phyloP scores from a whole-genome alignment of 2,113 vertebrate species.

The Heteronetta atricapilla region DNA sequence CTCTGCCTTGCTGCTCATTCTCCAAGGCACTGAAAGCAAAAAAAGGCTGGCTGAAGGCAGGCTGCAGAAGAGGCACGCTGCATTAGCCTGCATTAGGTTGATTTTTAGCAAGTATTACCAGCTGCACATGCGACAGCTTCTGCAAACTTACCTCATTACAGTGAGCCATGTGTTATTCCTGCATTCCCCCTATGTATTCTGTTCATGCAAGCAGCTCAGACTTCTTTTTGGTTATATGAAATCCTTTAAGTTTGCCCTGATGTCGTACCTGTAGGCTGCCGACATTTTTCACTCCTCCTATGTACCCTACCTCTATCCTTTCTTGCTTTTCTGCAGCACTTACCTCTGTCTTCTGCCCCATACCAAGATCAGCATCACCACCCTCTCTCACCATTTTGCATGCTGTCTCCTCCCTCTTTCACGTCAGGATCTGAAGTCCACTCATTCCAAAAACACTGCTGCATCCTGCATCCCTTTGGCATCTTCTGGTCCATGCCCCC shows the following conservation, averaged over 20 bases:
- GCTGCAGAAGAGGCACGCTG: background rate
- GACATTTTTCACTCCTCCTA: background rate
- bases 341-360: accelerated
- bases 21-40: background rate
- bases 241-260: background rate
- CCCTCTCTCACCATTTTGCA: background rate
- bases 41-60: background rate
- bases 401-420: background rate
- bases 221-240: background rate
- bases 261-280: accelerated
- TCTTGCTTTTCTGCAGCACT: background rate
- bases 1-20: background rate
- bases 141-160: background rate
- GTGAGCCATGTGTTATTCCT: background rate
- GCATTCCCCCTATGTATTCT: too few relatives aligned
- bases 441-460: background rate
- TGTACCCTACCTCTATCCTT: background rate
- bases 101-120: background rate
- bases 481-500: background rate
- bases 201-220: background rate
- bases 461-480: background rate
- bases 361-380: background rate
- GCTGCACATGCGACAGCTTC: background rate
- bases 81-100: background rate
- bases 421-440: background rate